phyloP scores from a whole-genome alignment of 2,113 vertebrate genomes.

The Cephalopterus ornatus region DNA sequence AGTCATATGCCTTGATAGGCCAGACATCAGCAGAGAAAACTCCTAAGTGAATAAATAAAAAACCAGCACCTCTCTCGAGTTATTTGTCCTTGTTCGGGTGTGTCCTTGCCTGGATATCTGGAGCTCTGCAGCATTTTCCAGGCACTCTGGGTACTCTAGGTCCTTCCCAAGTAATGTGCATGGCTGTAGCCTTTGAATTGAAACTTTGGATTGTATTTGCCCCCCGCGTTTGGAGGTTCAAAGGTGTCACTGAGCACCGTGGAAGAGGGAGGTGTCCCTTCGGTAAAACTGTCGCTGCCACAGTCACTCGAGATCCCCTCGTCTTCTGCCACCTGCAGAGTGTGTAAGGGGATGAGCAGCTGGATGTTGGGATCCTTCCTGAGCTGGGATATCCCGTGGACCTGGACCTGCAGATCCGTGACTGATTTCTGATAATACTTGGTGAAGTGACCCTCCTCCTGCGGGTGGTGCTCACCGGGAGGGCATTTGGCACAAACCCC shows the following conservation, averaged over 20 bases:
- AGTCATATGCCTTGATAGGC: neutral
- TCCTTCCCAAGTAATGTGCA: conserved; percentile 27
- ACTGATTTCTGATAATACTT: neutral
- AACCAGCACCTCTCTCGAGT: neutral
- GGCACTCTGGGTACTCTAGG: neutral
- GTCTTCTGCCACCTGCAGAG: conserved; percentile 14
- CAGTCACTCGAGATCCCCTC: conserved; percentile 25
- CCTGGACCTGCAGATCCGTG: accelerated
- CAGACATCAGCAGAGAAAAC: neutral
- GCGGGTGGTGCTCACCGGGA: accelerated
- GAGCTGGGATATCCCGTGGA: neutral
- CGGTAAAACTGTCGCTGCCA: neutral
- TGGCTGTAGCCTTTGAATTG: neutral
- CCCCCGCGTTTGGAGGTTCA: neutral
- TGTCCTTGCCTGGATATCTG: neutral
- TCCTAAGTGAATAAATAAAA: neutral
- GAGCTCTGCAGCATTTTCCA: neutral
- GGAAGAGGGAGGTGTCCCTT: neutral
- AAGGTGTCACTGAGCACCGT: accelerated
- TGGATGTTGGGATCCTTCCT: neutral
- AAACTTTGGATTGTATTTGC: neutral
- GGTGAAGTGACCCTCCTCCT: neutral
- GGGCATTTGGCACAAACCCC: neutral
- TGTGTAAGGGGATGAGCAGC: neutral
- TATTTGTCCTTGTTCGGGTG: neutral